Percentiles rank a stretch among this genome's conserved stretches.
Evolutionary conservation across 2,888 invertebrate species (phyloP).

Genomic region (Mythimna lalbum): DNA sequence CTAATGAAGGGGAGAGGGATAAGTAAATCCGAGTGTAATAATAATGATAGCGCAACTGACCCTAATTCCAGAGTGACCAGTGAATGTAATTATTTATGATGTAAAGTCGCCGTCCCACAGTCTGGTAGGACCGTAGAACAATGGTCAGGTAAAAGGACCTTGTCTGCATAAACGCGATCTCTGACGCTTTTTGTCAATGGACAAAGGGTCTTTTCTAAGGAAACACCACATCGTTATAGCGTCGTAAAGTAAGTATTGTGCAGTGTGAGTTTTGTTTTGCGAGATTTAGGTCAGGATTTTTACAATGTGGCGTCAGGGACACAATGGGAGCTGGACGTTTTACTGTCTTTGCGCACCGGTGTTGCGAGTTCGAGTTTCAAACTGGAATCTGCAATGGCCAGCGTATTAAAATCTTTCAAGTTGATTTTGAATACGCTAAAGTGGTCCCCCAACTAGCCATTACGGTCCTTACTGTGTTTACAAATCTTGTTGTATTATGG

Average conservation of each 20-base stretch:
- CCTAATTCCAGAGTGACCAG: constrained; percentile 87
- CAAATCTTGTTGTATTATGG: constrained; percentile 49
- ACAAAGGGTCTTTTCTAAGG: constrained; percentile 89
- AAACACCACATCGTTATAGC: constrained; percentile 90
- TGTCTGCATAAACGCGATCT: constrained; percentile 88
- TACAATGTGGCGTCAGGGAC: constrained; percentile 87
- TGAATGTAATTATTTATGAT: constrained; percentile 88
- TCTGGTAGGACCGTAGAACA: constrained; percentile 87
- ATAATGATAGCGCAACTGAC: constrained; percentile 87
- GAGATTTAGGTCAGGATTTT: constrained; percentile 89
- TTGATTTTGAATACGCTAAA: constrained; percentile 59
- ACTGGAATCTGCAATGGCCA: constrained; percentile 52
- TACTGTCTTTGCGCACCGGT: constrained; percentile 72
- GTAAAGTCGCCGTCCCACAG: constrained; percentile 85
- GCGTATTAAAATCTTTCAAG: constrained; percentile 55
- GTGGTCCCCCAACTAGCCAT: constrained; percentile 50
- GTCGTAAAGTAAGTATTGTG: constrained; percentile 89
- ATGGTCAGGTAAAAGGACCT: constrained; percentile 87
- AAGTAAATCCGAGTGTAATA: constrained; percentile 85
- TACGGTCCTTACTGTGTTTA: constrained; percentile 56
- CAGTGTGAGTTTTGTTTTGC: constrained; percentile 87
- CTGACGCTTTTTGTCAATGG: constrained; percentile 88
- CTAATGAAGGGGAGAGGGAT: constrained; percentile 90
- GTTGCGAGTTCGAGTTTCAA: constrained; percentile 65
- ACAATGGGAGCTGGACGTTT: constrained; percentile 81